Evolutionary conservation across 2,113 vertebrate genomes (phyloP).

Genomic region (Rhinolophus sinicus): DNA sequence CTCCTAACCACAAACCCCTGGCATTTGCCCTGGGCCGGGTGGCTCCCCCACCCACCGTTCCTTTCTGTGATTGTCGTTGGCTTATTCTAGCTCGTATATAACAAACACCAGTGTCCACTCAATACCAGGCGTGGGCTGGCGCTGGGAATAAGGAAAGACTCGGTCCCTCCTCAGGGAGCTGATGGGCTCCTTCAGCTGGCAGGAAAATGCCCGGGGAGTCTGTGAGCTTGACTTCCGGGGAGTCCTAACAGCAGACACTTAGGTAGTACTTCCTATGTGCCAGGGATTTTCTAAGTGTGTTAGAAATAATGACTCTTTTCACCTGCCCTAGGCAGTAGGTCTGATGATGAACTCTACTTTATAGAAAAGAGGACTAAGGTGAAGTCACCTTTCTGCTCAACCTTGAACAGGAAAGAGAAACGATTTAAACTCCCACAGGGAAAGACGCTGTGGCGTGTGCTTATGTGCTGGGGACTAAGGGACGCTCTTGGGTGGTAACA

Average conservation of each 20-base stretch:
- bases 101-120: background rate
- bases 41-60: background rate
- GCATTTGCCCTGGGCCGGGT: background rate
- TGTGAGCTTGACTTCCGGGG: background rate
- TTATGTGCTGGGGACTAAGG: background rate
- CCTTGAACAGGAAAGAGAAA: slow-evolving; percentile 16
- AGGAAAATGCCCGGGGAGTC: background rate
- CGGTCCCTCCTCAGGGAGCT: background rate
- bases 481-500: background rate
- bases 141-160: background rate
- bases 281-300: background rate
- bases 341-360: background rate
- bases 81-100: background rate
- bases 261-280: background rate
- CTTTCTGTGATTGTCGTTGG: background rate
- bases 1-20: background rate
- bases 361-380: background rate
- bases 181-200: background rate
- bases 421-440: background rate
- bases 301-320: background rate
- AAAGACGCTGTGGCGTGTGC: background rate
- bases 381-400: background rate
- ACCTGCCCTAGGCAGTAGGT: background rate
- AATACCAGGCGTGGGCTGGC: background rate
- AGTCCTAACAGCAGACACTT: background rate